Conservation (phyloP, 2,797 vertebrate species). For the Pangasius djambal region DNA sequence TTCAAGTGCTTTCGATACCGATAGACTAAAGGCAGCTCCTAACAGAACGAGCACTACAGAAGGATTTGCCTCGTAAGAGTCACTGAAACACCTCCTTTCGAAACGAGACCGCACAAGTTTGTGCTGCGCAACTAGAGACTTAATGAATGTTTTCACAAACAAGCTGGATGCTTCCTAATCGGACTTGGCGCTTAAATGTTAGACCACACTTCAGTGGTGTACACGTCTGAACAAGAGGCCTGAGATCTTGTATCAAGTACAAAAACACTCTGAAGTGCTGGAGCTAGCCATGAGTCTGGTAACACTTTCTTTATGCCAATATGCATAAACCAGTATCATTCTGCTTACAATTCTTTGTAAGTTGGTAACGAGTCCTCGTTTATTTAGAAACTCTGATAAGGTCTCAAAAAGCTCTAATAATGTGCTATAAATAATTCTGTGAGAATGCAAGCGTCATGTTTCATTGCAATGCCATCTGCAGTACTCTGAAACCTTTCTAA, state of each 20-base stretch:
- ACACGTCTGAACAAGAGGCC: not conserved
- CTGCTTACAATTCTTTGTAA: not conserved
- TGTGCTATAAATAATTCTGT: not conserved
- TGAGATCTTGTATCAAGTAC: not conserved
- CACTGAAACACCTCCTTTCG: constrained; percentile 41
- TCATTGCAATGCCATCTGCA: not conserved
- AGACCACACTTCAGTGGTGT: constrained; percentile 1
- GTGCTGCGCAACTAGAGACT: constrained; percentile 24
- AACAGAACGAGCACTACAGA: constrained; percentile 43
- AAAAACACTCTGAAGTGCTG: constrained; percentile 2
- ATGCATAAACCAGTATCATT: not conserved
- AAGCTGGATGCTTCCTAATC: not conserved
- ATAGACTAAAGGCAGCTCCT: constrained; percentile 58
- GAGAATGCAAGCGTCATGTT: not conserved
- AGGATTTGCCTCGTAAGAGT: constrained; percentile 46
- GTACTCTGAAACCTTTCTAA: not conserved
- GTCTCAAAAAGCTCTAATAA: not conserved
- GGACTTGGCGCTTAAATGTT: not conserved
- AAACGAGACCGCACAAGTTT: constrained; percentile 33
- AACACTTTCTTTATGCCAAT: not conserved
- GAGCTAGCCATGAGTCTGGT: not conserved
- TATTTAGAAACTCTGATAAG: not conserved
- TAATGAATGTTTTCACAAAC: constrained; percentile 20
- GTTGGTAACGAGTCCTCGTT: not conserved
- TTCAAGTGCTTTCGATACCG: constrained; percentile 60